These are phyloP conservation scores for Zosterops hypoxanthus DNA, from an alignment of 2,113 vertebrate genomes.

Conservation along the genomic window DNA sequence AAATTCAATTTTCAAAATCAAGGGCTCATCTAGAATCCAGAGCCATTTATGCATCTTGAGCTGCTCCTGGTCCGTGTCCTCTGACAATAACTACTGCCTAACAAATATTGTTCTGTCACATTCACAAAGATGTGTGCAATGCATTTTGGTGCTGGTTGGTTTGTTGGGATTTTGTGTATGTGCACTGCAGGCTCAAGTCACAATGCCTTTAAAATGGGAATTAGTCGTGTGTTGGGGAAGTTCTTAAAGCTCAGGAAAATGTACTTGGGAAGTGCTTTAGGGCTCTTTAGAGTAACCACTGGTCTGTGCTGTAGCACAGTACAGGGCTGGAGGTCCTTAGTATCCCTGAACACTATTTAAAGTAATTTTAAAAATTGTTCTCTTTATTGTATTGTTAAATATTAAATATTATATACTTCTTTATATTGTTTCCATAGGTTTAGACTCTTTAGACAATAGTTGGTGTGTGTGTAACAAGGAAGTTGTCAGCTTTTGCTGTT, in stretches of 20 bases:
- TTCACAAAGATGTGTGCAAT: background rate
- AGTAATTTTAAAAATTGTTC: background rate
- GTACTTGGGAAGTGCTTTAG: background rate
- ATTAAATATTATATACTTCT: background rate
- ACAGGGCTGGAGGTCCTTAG: background rate
- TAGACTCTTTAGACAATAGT: background rate
- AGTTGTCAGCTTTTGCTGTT: background rate
- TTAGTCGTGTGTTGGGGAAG: background rate
- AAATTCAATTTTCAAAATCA: background rate
- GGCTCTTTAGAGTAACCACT: background rate
- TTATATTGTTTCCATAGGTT: background rate
- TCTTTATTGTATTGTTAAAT: background rate
- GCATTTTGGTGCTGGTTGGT: background rate
- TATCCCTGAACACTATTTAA: background rate
- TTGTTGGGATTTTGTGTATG: background rate
- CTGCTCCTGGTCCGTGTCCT: background rate
- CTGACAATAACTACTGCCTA: background rate
- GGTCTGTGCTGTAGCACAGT: background rate
- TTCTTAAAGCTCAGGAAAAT: background rate
- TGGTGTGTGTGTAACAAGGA: background rate
- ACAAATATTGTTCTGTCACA: background rate
- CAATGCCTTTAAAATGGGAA: background rate
- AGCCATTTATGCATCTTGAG: background rate
- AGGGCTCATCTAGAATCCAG: background rate
- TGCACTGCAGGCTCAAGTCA: background rate